A percentile compares a stretch with the other conserved stretches of the same genome.
phyloP scores from a whole-genome alignment of 2,113 vertebrate genomes.

The Marmota flaviventris region DNA sequence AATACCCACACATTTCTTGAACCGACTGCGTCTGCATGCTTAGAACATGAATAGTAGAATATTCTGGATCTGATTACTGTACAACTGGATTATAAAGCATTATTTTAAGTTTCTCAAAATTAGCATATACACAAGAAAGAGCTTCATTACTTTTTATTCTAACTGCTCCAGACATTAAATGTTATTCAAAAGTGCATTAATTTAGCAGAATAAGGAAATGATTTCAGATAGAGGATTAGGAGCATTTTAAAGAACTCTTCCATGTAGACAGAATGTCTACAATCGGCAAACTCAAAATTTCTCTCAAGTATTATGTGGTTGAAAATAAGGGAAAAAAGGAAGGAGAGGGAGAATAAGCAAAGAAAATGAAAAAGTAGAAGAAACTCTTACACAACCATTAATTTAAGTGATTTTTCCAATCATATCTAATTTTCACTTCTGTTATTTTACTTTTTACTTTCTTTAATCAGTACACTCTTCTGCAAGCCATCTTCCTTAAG shows the following conservation, averaged over 20 bases:
- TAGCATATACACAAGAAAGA: constrained; percentile 17
- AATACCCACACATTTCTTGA: constrained; percentile 58
- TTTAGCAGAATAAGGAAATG: constrained; percentile 14
- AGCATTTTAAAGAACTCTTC: constrained; percentile 13
- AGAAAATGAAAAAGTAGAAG: neutral
- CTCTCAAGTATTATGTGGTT: neutral
- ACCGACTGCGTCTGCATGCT: neutral
- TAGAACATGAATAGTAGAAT: constrained; percentile 45
- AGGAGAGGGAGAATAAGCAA: neutral
- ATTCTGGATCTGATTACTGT: constrained; percentile 61
- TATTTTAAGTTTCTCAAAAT: constrained; percentile 46
- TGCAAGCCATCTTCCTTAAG: neutral
- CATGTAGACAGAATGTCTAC: neutral
- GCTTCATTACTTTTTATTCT: constrained; percentile 26
- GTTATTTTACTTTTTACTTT: constrained; percentile 2
- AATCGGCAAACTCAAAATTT: constrained; percentile 21
- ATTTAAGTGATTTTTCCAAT: constrained; percentile 34
- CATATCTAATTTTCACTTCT: neutral
- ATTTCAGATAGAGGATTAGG: neutral
- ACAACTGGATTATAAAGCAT: constrained; percentile 14
- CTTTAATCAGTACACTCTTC: neutral
- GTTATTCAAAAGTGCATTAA: neutral
- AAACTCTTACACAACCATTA: neutral
- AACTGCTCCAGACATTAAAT: neutral
- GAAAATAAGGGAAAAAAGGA: neutral